Evolutionary conservation across 2,888 invertebrate species (phyloP).

Genomic region (Heliconius hortense): DNA sequence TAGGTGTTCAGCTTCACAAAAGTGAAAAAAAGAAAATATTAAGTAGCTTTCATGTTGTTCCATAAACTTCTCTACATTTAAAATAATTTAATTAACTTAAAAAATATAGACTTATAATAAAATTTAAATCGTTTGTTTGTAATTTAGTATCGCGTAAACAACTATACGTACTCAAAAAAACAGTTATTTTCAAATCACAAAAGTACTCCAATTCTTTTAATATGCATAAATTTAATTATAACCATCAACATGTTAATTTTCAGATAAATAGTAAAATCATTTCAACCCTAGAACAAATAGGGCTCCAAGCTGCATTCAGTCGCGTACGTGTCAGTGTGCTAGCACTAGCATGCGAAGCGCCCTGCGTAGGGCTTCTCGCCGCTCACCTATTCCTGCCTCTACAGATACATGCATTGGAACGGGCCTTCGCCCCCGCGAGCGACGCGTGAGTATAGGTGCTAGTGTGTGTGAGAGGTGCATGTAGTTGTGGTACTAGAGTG

Average conservation of each 20-base stretch:
- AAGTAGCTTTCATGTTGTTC: no score
- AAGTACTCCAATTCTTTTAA: no score
- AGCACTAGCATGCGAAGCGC: slow-evolving; percentile 63
- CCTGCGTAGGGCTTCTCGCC: slow-evolving; percentile 57
- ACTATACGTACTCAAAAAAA: no score
- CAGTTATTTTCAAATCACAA: no score
- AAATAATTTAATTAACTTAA: no score
- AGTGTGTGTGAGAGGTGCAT: no score
- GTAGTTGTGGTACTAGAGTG: background rate
- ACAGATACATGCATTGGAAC: slow-evolving; percentile 43
- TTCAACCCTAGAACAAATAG: slow-evolving; percentile 55
- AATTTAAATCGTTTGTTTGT: no score
- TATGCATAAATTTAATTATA: background rate
- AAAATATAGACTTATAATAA: no score
- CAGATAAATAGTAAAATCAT: slow-evolving; percentile 60
- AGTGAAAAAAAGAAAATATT: no score
- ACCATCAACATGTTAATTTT: background rate
- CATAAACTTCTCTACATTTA: no score
- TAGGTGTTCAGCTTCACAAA: no score
- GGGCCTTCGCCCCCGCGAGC: slow-evolving; percentile 39
- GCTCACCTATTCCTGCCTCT: slow-evolving; percentile 57
- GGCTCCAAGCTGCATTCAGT: slow-evolving; percentile 51
- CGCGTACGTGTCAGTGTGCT: slow-evolving; percentile 60
- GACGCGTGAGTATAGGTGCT: slow-evolving; percentile 38
- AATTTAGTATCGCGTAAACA: no score